Evolutionary conservation across 2,113 vertebrate species (phyloP).

Genomic region (Laticauda laticaudata): DNA sequence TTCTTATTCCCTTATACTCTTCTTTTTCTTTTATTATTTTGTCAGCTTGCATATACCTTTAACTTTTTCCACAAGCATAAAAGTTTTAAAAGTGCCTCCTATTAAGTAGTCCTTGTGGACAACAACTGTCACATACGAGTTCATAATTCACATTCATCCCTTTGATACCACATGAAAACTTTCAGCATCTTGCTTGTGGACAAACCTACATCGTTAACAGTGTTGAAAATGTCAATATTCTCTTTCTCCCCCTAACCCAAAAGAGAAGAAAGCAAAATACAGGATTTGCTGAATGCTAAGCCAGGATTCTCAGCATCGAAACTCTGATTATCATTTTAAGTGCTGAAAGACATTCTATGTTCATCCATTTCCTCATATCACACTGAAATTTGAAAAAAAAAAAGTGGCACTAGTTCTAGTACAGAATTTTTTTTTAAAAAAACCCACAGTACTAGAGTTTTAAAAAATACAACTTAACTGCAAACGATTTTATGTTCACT

Average conservation of each 20-base stretch:
- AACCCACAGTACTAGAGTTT: conserved; percentile 78
- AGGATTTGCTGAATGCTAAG: conserved; percentile 89
- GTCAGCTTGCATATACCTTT: conserved; percentile 81
- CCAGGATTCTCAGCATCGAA: conserved; percentile 77
- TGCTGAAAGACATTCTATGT: conserved; percentile 81
- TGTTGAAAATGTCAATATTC: conserved; percentile 78
- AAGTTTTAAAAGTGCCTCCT: conserved; percentile 81
- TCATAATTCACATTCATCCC: conserved; percentile 81
- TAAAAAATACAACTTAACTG: conserved; percentile 71
- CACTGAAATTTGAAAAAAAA: conserved; percentile 66
- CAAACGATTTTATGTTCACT: conserved; percentile 54
- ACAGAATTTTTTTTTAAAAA: conserved; percentile 48
- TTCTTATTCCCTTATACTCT: conserved; percentile 69
- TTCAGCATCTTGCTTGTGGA: conserved; percentile 72
- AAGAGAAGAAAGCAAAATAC: conserved; percentile 85
- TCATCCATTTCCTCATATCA: conserved; percentile 72
- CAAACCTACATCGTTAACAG: conserved; percentile 82
- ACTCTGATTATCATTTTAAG: conserved; percentile 86
- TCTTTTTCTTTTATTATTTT: conserved; percentile 70
- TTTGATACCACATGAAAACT: conserved; percentile 81
- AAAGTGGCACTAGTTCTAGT: conserved; percentile 78
- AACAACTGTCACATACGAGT: conserved; percentile 76
- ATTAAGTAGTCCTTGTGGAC: conserved; percentile 78
- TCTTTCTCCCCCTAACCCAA: conserved; percentile 62
- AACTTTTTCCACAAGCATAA: conserved; percentile 74